Base-by-base conservation (phyloP, 2,797 vertebrate genomes). In the Syndactyla subalaris region DNA sequence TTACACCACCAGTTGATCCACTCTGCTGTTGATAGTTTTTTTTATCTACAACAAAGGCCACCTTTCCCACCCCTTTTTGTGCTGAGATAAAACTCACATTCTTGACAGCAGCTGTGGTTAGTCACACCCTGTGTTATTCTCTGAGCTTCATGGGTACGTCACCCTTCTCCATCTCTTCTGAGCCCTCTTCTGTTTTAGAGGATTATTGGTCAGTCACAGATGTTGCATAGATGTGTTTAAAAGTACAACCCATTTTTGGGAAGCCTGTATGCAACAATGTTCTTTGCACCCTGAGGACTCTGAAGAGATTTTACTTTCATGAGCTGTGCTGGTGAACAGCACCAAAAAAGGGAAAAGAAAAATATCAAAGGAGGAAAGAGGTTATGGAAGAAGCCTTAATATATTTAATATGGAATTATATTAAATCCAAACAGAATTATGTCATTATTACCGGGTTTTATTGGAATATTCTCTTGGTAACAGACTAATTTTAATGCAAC, bases 391-490 rank as follows among this genome's bases (percentile, higher is more conserved):
- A 92, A 87, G 19, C 54, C 62, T 96, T 86, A 57, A 83, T 46
- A 38, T 88, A 67, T 95, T 97, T 94, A 95, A 95, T 94, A 94
- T 76, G 95, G 91, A 94, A 96, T 97, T 94, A 91, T 93, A 96
- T 96, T 96, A 96, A 97, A 95, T 92, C 92, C 67, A 88, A 96
- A 88, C 78, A 78, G 89, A 96, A 96, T 96, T 96, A 91, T 93
- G 95, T 96, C 79, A 93, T 97, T 97, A 96, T 95, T 96, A 78
- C 32, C 21, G 72, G 45, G 63, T 95, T 95, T 96, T 95, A 94
- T 93, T 97, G 91, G 91, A 96, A 93, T 96, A 96, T 96, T 97
- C 95, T 96, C 93, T 86, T 94, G 96, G 95, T 95, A 96, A 80
- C 79, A 68, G 93, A 89, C 57, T 95, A 92, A 96, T 97, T 95